phyloP scores from a whole-genome alignment of 1,140 invertebrate genomes.

The Lerema accius region DNA sequence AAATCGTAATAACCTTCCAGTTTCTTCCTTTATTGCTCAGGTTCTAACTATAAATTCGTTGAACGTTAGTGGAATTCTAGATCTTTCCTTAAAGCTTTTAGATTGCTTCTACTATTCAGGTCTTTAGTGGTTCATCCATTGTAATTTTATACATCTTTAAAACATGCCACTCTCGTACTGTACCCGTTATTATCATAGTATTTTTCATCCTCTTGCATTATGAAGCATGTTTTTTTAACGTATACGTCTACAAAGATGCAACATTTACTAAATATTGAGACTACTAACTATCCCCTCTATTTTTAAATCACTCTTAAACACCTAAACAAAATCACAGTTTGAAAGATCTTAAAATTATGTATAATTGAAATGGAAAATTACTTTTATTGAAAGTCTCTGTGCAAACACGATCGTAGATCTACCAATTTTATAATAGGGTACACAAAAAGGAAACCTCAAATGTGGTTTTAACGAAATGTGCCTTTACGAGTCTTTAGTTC shows the following conservation, averaged over 20 bases:
- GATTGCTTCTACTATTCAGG: neutral
- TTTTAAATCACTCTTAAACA: too few relatives aligned
- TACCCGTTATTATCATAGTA: too few relatives aligned
- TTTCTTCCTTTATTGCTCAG: slow-evolving; percentile 28
- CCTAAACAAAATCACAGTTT: too few relatives aligned
- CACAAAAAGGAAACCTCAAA: slow-evolving; percentile 8
- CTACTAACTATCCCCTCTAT: too few relatives aligned
- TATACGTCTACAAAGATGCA: too few relatives aligned
- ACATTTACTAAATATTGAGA: too few relatives aligned
- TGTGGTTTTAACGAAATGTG: slow-evolving; percentile 39
- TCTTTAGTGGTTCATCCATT: neutral
- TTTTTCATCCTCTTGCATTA: too few relatives aligned
- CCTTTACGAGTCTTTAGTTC: slow-evolving; percentile 41
- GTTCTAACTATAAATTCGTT: slow-evolving; percentile 27
- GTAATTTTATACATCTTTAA: neutral
- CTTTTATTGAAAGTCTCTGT: too few relatives aligned
- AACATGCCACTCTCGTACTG: neutral
- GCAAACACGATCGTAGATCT: too few relatives aligned
- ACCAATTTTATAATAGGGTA: slow-evolving; percentile 5
- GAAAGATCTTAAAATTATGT: too few relatives aligned
- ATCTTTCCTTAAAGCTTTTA: slow-evolving; percentile 7
- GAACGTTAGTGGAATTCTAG: slow-evolving; percentile 3
- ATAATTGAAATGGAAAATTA: too few relatives aligned
- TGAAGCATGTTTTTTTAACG: too few relatives aligned
- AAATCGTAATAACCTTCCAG: slow-evolving; percentile 31